Conservation (phyloP, 2,797 vertebrate species). For the Aotus griseimembra region DNA sequence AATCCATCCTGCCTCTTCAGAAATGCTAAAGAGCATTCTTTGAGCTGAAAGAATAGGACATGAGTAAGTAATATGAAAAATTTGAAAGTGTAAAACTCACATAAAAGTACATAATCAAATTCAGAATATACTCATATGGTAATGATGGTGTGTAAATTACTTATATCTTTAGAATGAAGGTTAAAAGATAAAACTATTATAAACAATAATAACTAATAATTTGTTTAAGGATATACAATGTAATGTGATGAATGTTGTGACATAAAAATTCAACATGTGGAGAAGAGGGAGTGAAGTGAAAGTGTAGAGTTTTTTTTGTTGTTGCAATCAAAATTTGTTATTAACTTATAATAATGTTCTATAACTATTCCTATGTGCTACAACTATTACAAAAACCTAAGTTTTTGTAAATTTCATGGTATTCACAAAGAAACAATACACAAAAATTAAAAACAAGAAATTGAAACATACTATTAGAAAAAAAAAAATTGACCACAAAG, state of each 20-base stretch:
- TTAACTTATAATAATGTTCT: background rate
- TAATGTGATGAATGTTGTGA: background rate
- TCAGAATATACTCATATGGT: background rate
- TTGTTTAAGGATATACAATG: background rate
- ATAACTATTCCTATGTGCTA: background rate
- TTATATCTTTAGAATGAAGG: background rate
- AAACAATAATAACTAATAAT: background rate
- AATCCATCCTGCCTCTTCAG: background rate
- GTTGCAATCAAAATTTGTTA: background rate
- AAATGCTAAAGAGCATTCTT: background rate
- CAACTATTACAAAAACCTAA: background rate
- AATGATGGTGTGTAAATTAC: background rate
- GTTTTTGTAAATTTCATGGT: background rate
- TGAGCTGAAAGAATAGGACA: background rate
- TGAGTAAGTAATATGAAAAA: background rate
- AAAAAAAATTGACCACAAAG: background rate
- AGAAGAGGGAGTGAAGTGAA: background rate
- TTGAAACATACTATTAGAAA: background rate
- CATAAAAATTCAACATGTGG: background rate
- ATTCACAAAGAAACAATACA: background rate
- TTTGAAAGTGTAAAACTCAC: background rate
- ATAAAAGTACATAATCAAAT: background rate
- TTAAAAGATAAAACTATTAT: background rate
- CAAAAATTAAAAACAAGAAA: background rate
- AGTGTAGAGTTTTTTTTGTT: background rate